Evolutionary conservation across 2,888 invertebrate species (phyloP), one percentile per base, ranked within the genome.

Genomic region (Strigamia transsilvanica): DNA sequence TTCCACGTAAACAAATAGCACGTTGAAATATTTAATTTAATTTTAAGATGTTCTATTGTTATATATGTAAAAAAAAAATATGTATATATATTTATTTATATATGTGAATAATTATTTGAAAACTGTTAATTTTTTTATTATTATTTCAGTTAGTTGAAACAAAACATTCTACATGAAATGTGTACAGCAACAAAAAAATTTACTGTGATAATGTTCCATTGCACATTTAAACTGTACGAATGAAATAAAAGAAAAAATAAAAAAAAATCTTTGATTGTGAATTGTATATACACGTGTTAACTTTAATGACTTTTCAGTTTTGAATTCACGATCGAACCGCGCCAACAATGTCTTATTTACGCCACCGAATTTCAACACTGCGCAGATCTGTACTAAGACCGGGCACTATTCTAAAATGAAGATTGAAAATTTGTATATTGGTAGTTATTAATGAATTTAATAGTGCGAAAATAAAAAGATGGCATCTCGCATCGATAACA

Each of bases 221-320:
- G 73, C 73, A 73, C 73, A 73, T 73, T 73, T 73, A 23, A 27
- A 73, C 73, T 73, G 73, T 73, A 73, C 73, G 27, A 27, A 73
- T 32, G 32, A 73, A 73, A 32, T 27, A 73, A 73, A 73, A 27
- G 27, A 73, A 73, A n/a, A 27, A 38, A 38, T 10, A 38, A 27
- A 2, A 27, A 27, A 27, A 27, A 27, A 27, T 51, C 27, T 32
- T 73, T 73, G 73, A 73, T 32, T 73, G 73, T 73, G 73, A 13
- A 73, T 73, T 73, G 1, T 73, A 73, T 73, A 73, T 73, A 73
- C 73, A 73, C 4, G 73, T 73, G 27, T 73, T 73, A 4, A 56
- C 15, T 46, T 4, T 13, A 46, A n/a, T 56, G 15, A 18, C 10
- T 56, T 15, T 18, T 56, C 56, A 73, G 27, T 0, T 32, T 27